Evolutionary conservation across 2,888 invertebrate genomes (phyloP), one percentile per base, ranked within the genome.

Genomic region (Ennomos quercinarius): DNA sequence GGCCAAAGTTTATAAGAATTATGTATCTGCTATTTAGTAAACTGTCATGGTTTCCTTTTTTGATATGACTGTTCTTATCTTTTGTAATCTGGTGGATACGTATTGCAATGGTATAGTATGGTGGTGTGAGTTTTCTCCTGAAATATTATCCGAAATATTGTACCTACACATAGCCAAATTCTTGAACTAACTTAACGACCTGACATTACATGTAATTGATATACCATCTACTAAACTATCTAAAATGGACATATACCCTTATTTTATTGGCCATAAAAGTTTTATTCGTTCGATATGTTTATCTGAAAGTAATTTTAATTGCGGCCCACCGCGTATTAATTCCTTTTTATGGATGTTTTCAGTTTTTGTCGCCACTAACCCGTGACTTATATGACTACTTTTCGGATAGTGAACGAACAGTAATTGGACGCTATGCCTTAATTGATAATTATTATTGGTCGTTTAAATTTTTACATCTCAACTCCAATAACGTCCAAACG

Each of bases 291-390:
- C 58, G 61, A 69, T 67, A 85, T 86, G 84, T 86, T 86, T 84
- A 82, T 83, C 78, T 80, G 63, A 70, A 75, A 79, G 81, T 84
- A 80, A 83, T 80, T 84, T 86, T 87, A 87, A 87, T 86, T 83
- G 84, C 76, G 70, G 83, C 83, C 89, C 86, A 87, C 89, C 89
- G 82, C 80, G 83, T 77, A 81, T 76, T 81, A 76, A 85, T 80
- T 76, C 72, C 73, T 73, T 81, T 86, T 87, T 83, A 86, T 77
- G 74, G 73, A 61, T 70, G 59, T 73, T 74, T 70, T 66, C 55
- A 71, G 71, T 77, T 79, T 78, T 78, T 78, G 77, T 78, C 71
- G 73, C 69, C 70, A 66, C 67, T 70, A 70, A 67, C 61, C 55
- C 41, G 55, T 50, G 64, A 59, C 58, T 57, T 68, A 66, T 66